A percentile compares a stretch with the other conserved stretches of the same genome.
Evolutionary conservation across 1,140 invertebrate genomes (phyloP).

Genomic region (Lepidurus apus): DNA sequence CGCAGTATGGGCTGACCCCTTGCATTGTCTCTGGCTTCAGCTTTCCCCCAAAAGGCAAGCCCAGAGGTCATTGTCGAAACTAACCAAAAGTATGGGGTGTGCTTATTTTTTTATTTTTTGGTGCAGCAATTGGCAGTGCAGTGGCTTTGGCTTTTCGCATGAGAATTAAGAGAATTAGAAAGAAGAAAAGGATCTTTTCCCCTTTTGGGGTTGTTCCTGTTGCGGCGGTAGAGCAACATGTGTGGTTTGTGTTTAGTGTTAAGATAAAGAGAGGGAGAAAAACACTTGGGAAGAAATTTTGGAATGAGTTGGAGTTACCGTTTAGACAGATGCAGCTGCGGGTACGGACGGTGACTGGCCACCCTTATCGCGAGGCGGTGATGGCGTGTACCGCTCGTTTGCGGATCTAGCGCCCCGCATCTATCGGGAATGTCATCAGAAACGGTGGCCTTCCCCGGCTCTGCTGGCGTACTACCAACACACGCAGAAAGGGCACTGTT

Average conservation of each 20-base stretch:
- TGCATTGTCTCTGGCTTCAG: not conserved
- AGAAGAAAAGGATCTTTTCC: not conserved
- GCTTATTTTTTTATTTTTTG: no score
- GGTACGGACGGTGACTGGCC: not conserved
- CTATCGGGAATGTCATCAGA: constrained; percentile 3
- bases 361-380: not conserved
- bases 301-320: not conserved
- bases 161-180: no score
- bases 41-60: not conserved
- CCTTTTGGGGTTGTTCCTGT: not conserved
- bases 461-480: constrained; percentile 1
- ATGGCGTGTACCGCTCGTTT: constrained; percentile 2
- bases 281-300: not conserved
- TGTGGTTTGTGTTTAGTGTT: not conserved
- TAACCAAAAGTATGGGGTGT: no score
- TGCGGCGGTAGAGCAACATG: not conserved
- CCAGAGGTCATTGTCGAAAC: no score
- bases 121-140: no score
- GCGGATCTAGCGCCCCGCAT: constrained; percentile 12
- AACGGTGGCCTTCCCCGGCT: not conserved
- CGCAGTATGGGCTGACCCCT: not conserved
- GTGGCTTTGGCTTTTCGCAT: no score
- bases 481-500: not conserved
- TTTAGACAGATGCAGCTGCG: constrained; percentile 8
- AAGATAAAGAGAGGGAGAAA: not conserved